Conservation (phyloP, 2,113 vertebrate species). For the Dermatemys mawii region DNA sequence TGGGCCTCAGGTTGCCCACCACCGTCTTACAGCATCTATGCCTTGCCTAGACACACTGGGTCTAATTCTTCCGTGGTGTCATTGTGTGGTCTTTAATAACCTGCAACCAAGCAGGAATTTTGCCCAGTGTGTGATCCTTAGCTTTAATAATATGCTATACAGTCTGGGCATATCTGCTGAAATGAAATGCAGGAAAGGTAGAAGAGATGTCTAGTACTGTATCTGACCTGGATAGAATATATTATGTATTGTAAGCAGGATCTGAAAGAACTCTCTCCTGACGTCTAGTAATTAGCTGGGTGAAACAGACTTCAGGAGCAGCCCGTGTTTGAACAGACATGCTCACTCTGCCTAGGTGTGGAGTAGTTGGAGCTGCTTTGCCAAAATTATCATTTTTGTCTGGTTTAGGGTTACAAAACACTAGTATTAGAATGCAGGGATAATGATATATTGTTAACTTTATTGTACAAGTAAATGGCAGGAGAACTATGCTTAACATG, state of each 20-base stretch:
- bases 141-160: not conserved
- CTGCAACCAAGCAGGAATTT: not conserved
- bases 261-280: no score
- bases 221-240: not conserved
- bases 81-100: not conserved
- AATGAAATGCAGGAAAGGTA: not conserved
- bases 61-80: not conserved
- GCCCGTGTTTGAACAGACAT: not conserved
- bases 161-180: not conserved
- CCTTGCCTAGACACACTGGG: not conserved
- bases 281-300: no score
- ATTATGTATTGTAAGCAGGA: not conserved
- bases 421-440: not conserved
- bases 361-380: not conserved
- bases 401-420: not conserved
- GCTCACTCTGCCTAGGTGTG: not conserved
- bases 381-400: not conserved
- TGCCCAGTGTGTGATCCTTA: not conserved
- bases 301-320: not conserved
- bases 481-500: not conserved
- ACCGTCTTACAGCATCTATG: accelerated
- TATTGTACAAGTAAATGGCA: not conserved
- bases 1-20: no score
- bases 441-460: not conserved
- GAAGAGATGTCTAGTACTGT: not conserved